These are phyloP conservation scores for Anadara kagoshimensis DNA, from an alignment of 1,140 invertebrate genomes.

Conservation along the genomic window DNA sequence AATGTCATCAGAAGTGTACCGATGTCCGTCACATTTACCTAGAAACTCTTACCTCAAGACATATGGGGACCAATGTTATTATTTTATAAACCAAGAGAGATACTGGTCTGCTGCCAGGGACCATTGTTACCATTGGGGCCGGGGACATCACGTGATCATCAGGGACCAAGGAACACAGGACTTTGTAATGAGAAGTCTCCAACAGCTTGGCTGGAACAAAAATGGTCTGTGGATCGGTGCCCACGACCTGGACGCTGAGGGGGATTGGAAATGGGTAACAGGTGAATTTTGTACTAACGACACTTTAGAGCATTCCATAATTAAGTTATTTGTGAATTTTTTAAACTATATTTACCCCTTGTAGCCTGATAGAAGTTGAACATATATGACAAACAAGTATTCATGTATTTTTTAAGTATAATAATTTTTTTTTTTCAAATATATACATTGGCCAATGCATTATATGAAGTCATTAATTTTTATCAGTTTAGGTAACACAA, in stretches of 20 bases:
- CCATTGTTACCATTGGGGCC: slow-evolving; percentile 16
- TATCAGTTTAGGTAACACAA: too few relatives aligned
- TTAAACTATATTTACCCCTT: neutral
- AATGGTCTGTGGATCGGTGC: slow-evolving; percentile 58
- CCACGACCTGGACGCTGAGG: slow-evolving; percentile 45
- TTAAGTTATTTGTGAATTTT: neutral
- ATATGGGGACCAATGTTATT: slow-evolving; percentile 39
- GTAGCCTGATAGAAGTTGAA: neutral
- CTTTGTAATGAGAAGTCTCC: slow-evolving; percentile 39
- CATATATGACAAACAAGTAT: too few relatives aligned
- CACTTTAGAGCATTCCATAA: neutral
- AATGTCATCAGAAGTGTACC: neutral
- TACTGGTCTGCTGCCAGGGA: slow-evolving; percentile 36
- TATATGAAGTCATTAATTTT: too few relatives aligned
- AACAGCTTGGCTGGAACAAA: slow-evolving; percentile 35
- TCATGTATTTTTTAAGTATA: too few relatives aligned
- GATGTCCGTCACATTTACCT: slow-evolving; percentile 11
- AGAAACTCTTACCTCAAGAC: slow-evolving; percentile 19
- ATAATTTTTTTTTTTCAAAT: too few relatives aligned
- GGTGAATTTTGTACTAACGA: slow-evolving; percentile 20
- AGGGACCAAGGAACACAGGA: slow-evolving; percentile 34
- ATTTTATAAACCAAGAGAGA: slow-evolving; percentile 35
- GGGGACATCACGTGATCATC: slow-evolving; percentile 45
- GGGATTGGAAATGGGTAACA: slow-evolving; percentile 54
- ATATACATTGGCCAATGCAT: too few relatives aligned